Conservation (phyloP, 2,888 invertebrate species). For the Leucophenga maculata region DNA sequence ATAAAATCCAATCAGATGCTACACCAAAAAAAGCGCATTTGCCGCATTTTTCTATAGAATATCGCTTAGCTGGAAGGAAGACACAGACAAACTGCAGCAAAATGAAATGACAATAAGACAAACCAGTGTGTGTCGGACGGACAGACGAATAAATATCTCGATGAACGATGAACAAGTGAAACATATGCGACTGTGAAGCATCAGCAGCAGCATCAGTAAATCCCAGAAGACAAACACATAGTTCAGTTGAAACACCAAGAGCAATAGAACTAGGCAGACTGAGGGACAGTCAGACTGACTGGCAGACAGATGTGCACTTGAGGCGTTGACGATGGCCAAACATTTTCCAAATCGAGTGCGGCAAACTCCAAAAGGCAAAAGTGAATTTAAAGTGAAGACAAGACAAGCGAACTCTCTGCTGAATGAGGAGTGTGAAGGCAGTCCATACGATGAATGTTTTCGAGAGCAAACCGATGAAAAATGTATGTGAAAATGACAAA, state of each 20-base stretch:
- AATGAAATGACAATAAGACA: no score
- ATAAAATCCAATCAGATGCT: no score
- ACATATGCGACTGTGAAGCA: neutral
- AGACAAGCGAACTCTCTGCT: neutral
- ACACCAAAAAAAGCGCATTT: neutral
- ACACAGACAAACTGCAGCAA: neutral
- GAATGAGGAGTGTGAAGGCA: no score
- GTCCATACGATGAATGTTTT: no score
- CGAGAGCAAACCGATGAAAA: neutral
- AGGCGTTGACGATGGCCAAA: neutral
- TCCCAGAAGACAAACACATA: slow-evolving; percentile 17
- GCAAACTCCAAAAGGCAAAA: slow-evolving; percentile 8
- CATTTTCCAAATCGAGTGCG: neutral
- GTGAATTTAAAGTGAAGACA: slow-evolving; percentile 16
- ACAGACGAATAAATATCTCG: neutral
- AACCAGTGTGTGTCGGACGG: neutral
- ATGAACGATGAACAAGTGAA: slow-evolving; percentile 8
- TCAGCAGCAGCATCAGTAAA: neutral
- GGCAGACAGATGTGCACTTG: neutral
- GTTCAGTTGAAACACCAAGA: neutral
- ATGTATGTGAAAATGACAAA: slow-evolving; percentile 53
- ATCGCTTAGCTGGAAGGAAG: neutral
- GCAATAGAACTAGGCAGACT: neutral
- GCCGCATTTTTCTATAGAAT: slow-evolving; percentile 4
- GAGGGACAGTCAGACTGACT: neutral